Evolutionary conservation across 2,888 invertebrate species (phyloP).

Genomic region (Dolichopus griseipennis): DNA sequence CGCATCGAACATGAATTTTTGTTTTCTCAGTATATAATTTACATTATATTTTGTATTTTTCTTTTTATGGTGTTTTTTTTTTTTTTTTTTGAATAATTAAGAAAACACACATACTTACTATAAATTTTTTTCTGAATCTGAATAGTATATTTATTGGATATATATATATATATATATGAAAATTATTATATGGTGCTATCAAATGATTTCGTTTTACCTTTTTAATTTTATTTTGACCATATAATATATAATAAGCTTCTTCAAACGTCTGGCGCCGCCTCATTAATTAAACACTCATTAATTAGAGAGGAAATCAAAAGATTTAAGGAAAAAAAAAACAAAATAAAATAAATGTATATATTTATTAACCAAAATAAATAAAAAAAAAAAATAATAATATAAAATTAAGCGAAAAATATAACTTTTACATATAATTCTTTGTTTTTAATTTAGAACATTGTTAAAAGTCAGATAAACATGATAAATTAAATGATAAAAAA

Average conservation of each 20-base stretch:
- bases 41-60: not conserved
- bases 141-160: not conserved
- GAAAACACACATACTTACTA: not conserved
- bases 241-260: not conserved
- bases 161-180: not conserved
- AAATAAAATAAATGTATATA: no score
- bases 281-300: constrained; percentile 11
- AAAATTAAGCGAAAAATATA: no score
- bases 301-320: constrained; percentile 4
- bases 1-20: constrained; percentile 7
- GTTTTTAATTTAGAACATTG: no score
- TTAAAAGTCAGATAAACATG: no score
- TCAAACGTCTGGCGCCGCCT: constrained; percentile 12
- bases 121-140: not conserved
- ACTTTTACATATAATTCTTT: no score
- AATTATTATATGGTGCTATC: not conserved
- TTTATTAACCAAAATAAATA: no score
- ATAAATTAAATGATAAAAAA: no score
- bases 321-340: no score
- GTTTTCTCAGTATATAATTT: not conserved
- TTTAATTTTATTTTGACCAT: not conserved
- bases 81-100: not conserved
- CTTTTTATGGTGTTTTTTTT: not conserved
- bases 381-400: no score
- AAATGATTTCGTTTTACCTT: not conserved